These are phyloP conservation scores for Ceratosolen solmsi DNA, from an alignment of 1,140 invertebrate species.

Conservation along the genomic window DNA sequence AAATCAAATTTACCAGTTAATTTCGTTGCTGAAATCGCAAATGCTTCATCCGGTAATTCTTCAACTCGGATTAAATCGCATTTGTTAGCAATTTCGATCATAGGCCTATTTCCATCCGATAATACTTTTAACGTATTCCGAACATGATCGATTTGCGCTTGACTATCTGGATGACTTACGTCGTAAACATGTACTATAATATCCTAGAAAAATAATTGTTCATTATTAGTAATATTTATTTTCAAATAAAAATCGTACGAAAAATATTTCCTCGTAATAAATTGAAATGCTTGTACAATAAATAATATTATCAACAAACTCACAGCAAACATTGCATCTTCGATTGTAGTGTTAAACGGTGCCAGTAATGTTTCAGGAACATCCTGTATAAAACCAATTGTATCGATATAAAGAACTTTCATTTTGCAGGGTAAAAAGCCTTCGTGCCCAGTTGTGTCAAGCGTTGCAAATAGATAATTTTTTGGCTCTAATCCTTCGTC, in stretches of 20 bases:
- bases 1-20: conserved; percentile 66
- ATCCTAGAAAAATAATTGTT: conserved; percentile 75
- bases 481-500: conserved; percentile 80
- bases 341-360: conserved; percentile 88
- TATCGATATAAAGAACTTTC: conserved; percentile 86
- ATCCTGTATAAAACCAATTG: conserved; percentile 93
- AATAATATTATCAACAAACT: conserved; percentile 40
- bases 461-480: conserved; percentile 90
- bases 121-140: conserved; percentile 79
- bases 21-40: conserved; percentile 74
- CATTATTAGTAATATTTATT: background rate
- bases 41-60: conserved; percentile 56
- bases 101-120: conserved; percentile 70
- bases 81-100: conserved; percentile 90
- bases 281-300: too few relatives aligned
- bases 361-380: conserved; percentile 87
- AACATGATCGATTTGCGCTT: conserved; percentile 83
- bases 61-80: conserved; percentile 76
- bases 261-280: too few relatives aligned
- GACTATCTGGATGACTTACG: conserved; percentile 84
- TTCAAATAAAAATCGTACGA: too few relatives aligned
- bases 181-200: conserved; percentile 89
- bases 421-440: conserved; percentile 81
- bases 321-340: conserved; percentile 84
- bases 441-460: conserved; percentile 88